These are phyloP conservation scores for Elegia similella DNA, from an alignment of 2,888 invertebrate species.

Conservation along the genomic window DNA sequence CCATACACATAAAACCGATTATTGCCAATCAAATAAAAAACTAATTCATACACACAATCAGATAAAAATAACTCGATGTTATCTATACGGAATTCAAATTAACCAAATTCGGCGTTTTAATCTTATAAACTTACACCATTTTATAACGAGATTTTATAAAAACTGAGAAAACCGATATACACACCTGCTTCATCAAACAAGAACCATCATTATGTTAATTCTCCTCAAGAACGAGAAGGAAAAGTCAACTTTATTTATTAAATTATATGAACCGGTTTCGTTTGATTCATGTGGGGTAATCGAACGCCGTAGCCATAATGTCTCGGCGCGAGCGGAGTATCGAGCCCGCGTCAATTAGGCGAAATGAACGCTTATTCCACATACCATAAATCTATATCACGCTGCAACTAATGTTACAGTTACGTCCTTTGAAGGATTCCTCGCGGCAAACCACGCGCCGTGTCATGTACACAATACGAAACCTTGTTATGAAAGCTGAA, in stretches of 20 bases:
- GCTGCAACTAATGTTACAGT: conserved; percentile 58
- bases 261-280: conserved; percentile 50
- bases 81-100: conserved; percentile 47
- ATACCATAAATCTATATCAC: conserved; percentile 75
- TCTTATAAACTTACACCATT: conserved; percentile 61
- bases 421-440: conserved; percentile 73
- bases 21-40: conserved; percentile 28
- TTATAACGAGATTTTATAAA: conserved; percentile 77
- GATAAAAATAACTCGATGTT: conserved; percentile 24
- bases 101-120: conserved; percentile 40
- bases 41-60: conserved; percentile 32
- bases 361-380: conserved; percentile 75
- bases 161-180: conserved; percentile 76
- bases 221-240: conserved; percentile 49
- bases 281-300: conserved; percentile 39
- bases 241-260: conserved; percentile 51
- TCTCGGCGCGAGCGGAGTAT: conserved; percentile 67
- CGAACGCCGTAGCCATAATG: conserved; percentile 55
- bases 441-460: conserved; percentile 53
- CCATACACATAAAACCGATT: conserved; percentile 19
- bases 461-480: conserved; percentile 64
- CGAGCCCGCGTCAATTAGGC: conserved; percentile 71
- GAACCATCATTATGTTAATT: conserved; percentile 76
- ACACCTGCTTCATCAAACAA: conserved; percentile 78
- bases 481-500: conserved; percentile 77